Base-by-base conservation (phyloP, 2,888 invertebrate species). In the Amphipoea oculea region DNA sequence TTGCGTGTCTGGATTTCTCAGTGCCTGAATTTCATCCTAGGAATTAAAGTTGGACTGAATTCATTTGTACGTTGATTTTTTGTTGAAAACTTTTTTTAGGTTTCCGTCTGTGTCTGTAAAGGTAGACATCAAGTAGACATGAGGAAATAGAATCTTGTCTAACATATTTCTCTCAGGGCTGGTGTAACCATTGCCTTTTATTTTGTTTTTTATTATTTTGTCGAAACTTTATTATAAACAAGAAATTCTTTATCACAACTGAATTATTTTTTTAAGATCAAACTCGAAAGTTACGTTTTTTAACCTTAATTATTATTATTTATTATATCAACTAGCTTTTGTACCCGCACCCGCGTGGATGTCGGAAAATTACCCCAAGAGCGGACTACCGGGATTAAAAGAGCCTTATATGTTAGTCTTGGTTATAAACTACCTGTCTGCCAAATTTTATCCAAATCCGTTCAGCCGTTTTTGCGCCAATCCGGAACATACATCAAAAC, bases 1-100 rank as follows among this genome's bases (percentile, higher is more conserved):
- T 88, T 75, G 85, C 78, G 45, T 78, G 74, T 74, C 71, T 72
- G 74, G 82, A 83, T 85, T 79, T 74, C 66, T 82, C 71, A 17
- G 71, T 60, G 48, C 36, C 75, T 29, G 73, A 72, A 83, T 85
- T 82, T 83, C 42, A 84, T 81, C 63, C 67, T 45, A 74, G 67
- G 79, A 78, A 82, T 76, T 86, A 78, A 69, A 70, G 54, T 76
- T 76, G 36, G 69, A 63, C 62, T 79, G 54, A 45, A 81, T 71
- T 76, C 60, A 67, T 67, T 85, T 81, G 23, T 57, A 40, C 12
- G 40, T 60, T 40, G 12, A n/a, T 48, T 81, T 74, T 72, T 68
- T 1, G 23, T 54, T 29, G 51, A 29, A 29, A 81, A 62, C 42
- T 72, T 76, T 65, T 65, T 65, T 72, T 48, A 45, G 14, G 6